Conservation (phyloP, 2,797 vertebrate species). For the Cuculus canorus region DNA sequence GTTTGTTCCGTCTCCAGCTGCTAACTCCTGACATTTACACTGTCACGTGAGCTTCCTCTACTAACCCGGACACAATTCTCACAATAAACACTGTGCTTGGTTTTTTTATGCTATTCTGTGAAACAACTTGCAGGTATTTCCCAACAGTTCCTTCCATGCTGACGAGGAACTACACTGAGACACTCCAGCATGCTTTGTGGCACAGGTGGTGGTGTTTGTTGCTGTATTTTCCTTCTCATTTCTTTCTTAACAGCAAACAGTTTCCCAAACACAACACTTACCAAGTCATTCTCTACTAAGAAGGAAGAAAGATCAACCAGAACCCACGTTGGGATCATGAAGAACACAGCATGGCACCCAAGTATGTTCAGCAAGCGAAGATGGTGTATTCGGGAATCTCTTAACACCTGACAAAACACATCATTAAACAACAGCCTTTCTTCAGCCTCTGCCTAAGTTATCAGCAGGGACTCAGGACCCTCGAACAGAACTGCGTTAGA, state of each 20-base stretch:
- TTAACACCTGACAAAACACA: constrained; percentile 82
- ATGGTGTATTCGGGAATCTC: constrained; percentile 93
- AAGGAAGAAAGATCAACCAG: constrained; percentile 94
- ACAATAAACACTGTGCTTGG: accelerated
- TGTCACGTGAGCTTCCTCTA: background rate
- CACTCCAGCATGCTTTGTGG: too few species aligned
- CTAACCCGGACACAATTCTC: background rate
- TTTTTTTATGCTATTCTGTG: background rate
- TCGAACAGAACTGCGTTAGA: background rate
- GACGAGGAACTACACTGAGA: background rate
- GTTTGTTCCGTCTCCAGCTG: background rate
- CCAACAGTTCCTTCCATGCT: background rate
- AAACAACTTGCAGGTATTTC: background rate
- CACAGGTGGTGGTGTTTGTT: accelerated
- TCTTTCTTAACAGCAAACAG: accelerated
- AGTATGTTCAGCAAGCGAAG: constrained; percentile 92
- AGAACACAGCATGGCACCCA: constrained; percentile 93
- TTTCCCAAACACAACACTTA: constrained; percentile 72
- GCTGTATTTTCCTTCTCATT: background rate
- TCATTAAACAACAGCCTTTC: background rate
- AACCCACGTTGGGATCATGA: constrained; percentile 98
- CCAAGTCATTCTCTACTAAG: constrained; percentile 91
- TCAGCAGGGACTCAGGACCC: background rate
- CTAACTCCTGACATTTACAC: accelerated
- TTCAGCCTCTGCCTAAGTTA: background rate